These are phyloP conservation scores for Operophtera brumata DNA, from an alignment of 2,888 invertebrate genomes.

Conservation along the genomic window DNA sequence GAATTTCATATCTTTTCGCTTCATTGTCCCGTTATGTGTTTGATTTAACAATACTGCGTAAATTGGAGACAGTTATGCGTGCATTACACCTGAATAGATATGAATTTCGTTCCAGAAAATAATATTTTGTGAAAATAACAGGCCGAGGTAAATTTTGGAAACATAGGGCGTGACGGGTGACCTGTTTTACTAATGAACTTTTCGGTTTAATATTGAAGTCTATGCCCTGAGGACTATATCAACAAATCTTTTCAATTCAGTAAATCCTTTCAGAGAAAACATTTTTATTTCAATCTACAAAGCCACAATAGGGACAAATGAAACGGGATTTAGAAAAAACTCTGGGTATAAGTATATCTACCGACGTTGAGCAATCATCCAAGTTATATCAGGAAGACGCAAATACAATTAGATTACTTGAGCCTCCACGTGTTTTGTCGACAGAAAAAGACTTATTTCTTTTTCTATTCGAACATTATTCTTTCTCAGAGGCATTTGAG, in stretches of 20 bases:
- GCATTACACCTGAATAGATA: slow-evolving; percentile 22
- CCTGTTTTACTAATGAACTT: slow-evolving; percentile 9
- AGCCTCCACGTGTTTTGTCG: slow-evolving; percentile 33
- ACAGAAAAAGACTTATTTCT: slow-evolving; percentile 29
- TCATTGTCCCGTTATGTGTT: slow-evolving; percentile 40
- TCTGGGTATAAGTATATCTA: neutral
- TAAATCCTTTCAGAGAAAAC: neutral
- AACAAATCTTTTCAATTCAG: neutral
- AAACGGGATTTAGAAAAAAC: slow-evolving; percentile 12
- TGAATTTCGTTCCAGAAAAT: slow-evolving; percentile 10
- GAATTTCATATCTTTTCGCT: slow-evolving; percentile 49
- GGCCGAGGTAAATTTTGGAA: neutral
- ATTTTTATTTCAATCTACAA: slow-evolving; percentile 5
- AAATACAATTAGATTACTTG: slow-evolving; percentile 37
- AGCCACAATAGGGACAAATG: slow-evolving; percentile 7
- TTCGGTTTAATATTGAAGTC: slow-evolving; percentile 1
- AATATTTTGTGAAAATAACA: slow-evolving; percentile 4
- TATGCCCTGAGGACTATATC: slow-evolving; percentile 2
- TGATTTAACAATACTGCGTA: slow-evolving; percentile 41
- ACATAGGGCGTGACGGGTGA: neutral
- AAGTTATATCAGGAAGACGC: slow-evolving; percentile 29
- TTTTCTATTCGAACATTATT: slow-evolving; percentile 38
- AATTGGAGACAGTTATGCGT: slow-evolving; percentile 29
- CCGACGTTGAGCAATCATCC: slow-evolving; percentile 31
- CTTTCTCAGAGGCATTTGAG: slow-evolving; percentile 41